Percentiles rank a stretch among this genome's conserved stretches.
Conservation (phyloP, 2,888 invertebrate genomes). For the Andrena haemorrhoa region DNA sequence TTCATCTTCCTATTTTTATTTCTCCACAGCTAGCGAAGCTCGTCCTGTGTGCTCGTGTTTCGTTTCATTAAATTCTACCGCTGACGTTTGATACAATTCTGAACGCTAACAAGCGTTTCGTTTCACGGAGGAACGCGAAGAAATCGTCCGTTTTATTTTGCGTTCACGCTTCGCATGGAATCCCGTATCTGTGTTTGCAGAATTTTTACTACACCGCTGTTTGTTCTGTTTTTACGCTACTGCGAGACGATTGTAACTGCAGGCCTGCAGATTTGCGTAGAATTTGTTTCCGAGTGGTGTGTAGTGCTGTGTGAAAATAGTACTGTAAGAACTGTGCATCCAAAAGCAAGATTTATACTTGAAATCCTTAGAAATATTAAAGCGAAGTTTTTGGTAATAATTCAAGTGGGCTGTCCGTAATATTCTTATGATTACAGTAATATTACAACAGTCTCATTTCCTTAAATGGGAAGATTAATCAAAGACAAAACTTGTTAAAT, state of each 20-base stretch:
- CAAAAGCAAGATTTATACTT: background rate
- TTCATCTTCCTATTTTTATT: background rate
- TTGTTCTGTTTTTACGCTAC: conserved; percentile 11
- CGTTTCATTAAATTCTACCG: conserved; percentile 1
- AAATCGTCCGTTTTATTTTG: conserved; percentile 12
- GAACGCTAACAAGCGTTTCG: conserved; percentile 4
- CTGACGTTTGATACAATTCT: conserved; percentile 7
- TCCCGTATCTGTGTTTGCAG: conserved; percentile 15
- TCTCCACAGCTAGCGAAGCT: background rate
- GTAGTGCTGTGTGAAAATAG: background rate
- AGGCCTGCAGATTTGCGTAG: background rate
- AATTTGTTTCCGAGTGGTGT: background rate
- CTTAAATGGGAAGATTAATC: no score
- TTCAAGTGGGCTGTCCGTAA: background rate
- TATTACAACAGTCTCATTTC: no score
- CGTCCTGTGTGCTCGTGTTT: background rate
- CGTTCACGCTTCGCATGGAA: conserved; percentile 29
- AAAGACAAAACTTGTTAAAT: no score
- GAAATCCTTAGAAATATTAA: background rate
- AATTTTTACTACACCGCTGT: background rate
- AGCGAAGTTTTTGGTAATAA: background rate
- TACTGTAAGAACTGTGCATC: background rate
- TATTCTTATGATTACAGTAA: no score
- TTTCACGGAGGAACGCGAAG: background rate
- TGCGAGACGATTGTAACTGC: background rate